Evolutionary conservation across 1,140 invertebrate genomes (phyloP).

Genomic region (Agrypnia vestita): DNA sequence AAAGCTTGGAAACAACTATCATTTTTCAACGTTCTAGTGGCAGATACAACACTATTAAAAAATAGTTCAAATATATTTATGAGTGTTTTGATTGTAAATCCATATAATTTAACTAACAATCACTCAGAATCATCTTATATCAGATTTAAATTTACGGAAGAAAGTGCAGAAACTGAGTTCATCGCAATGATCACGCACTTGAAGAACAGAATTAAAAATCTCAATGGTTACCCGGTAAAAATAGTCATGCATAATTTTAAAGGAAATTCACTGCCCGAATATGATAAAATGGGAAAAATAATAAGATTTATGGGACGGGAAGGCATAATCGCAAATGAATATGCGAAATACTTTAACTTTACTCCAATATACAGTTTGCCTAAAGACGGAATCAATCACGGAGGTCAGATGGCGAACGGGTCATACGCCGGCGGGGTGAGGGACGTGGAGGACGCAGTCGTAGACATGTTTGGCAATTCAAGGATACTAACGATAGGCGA

Average conservation of each 20-base stretch:
- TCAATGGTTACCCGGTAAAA: neutral
- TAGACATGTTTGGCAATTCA: conserved; percentile 50
- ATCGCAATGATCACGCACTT: too few relatives aligned
- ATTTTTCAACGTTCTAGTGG: conserved; percentile 4
- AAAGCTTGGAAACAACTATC: conserved; percentile 7
- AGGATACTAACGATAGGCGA: conserved; percentile 21
- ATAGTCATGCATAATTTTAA: conserved; percentile 43
- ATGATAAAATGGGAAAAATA: conserved; percentile 31
- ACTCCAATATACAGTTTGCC: conserved; percentile 46
- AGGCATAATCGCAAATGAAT: conserved; percentile 44
- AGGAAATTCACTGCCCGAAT: conserved; percentile 39
- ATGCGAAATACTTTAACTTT: conserved; percentile 50
- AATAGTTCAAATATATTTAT: neutral
- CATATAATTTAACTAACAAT: neutral
- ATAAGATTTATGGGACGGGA: conserved; percentile 44
- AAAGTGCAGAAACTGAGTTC: too few relatives aligned
- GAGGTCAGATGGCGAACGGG: conserved; percentile 28
- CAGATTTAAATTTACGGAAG: neutral
- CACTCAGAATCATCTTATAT: neutral
- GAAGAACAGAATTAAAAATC: too few relatives aligned
- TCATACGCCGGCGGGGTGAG: neutral
- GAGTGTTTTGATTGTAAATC: neutral
- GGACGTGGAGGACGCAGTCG: conserved; percentile 42
- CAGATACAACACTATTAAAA: neutral
- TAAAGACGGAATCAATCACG: conserved; percentile 35